These are phyloP conservation scores for Syngnathus scovelli DNA, from an alignment of 2,113 vertebrate genomes.

Conservation along the genomic window DNA sequence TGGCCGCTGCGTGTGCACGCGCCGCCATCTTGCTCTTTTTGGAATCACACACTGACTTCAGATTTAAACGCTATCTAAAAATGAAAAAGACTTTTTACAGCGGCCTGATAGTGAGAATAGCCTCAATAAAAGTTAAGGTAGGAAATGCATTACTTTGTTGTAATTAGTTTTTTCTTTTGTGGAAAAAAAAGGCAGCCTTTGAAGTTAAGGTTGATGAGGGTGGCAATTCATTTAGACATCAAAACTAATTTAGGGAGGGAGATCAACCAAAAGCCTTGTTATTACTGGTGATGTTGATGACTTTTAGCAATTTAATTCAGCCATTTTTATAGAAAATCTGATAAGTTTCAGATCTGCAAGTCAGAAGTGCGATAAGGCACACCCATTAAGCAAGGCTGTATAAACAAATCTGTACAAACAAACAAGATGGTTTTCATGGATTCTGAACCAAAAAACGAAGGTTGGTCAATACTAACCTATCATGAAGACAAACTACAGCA, in stretches of 20 bases:
- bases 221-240: not conserved
- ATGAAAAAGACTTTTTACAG: not conserved
- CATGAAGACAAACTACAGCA: conserved; percentile 36
- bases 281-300: not conserved
- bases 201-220: not conserved
- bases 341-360: conserved; percentile 50
- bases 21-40: too few relatives aligned
- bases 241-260: not conserved
- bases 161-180: not conserved
- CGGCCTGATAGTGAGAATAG: not conserved
- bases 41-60: not conserved
- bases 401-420: conserved; percentile 49
- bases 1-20: too few relatives aligned
- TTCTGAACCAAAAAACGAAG: not conserved
- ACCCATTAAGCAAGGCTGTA: conserved; percentile 36
- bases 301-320: not conserved
- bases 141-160: too few relatives aligned
- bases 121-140: not conserved
- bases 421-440: conserved; percentile 47
- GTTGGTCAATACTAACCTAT: conserved; percentile 26
- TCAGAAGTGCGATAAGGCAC: conserved; percentile 41
- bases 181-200: not conserved
- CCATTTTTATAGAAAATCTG: conserved; percentile 27
- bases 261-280: not conserved
- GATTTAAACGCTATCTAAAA: not conserved